Percentiles rank a stretch among this genome's conserved stretches.
Evolutionary conservation across 2,888 invertebrate genomes (phyloP).

Genomic region (Zele albiditarsus): DNA sequence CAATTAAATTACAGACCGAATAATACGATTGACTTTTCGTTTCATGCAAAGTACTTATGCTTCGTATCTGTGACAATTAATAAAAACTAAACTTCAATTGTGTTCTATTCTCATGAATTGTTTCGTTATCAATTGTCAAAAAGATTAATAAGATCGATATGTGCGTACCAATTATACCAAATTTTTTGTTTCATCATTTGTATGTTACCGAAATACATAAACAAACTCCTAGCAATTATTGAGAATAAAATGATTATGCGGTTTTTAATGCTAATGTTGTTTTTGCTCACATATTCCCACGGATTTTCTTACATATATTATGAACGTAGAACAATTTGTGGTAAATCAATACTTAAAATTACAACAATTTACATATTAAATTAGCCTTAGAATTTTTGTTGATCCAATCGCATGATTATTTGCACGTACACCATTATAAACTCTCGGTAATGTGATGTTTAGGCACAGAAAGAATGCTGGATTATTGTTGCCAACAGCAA

Average conservation of each 20-base stretch:
- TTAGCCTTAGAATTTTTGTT: neutral
- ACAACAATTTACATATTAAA: neutral
- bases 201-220: neutral
- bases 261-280: neutral
- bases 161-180: conserved; percentile 32
- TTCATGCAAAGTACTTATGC: conserved; percentile 25
- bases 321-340: neutral
- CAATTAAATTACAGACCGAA: conserved; percentile 28
- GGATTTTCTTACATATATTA: neutral
- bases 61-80: conserved; percentile 18
- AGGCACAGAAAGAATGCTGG: conserved; percentile 17
- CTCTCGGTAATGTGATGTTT: neutral
- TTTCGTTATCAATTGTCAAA: neutral
- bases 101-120: neutral
- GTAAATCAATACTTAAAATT: neutral
- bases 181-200: neutral
- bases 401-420: neutral
- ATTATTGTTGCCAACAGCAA: neutral
- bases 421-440: neutral
- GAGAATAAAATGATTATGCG: neutral
- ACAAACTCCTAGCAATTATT: neutral
- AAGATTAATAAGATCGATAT: conserved; percentile 20
- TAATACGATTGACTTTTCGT: conserved; percentile 17
- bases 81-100: neutral
- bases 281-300: neutral